These are phyloP conservation scores for Poecile atricapillus DNA, from an alignment of 2,113 vertebrate species.

Conservation along the genomic window DNA sequence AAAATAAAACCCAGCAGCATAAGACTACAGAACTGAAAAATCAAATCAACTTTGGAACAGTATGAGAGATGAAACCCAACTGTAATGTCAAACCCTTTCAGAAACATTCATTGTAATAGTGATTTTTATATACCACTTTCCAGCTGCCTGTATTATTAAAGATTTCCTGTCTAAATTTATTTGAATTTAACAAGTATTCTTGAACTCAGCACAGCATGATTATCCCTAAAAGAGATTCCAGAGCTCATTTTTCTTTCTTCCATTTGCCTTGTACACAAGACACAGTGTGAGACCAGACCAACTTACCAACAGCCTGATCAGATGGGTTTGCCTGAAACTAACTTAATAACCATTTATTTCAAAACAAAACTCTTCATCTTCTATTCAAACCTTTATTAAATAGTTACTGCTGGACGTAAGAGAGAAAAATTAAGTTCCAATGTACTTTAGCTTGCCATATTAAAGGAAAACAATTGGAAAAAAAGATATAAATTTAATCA, in stretches of 20 bases:
- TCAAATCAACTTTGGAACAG: neutral
- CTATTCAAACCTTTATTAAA: neutral
- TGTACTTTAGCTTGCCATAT: neutral
- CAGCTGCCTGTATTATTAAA: neutral
- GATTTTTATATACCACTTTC: neutral
- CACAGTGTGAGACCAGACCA: neutral
- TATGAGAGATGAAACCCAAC: neutral
- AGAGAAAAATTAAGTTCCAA: neutral
- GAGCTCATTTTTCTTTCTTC: neutral
- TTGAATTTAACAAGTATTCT: neutral
- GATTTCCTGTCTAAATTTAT: neutral
- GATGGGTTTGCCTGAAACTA: neutral
- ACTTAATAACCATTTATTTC: neutral
- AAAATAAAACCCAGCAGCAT: neutral
- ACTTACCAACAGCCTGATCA: neutral
- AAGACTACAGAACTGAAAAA: neutral
- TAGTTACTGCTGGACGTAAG: neutral
- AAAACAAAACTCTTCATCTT: neutral
- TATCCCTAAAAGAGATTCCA: neutral
- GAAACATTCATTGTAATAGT: neutral
- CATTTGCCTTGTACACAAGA: neutral
- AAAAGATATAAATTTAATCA: neutral
- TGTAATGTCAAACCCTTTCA: neutral
- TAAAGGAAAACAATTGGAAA: neutral
- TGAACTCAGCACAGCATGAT: neutral